Conservation (phyloP, 2,797 vertebrate genomes). For the Thunnus albacares region DNA sequence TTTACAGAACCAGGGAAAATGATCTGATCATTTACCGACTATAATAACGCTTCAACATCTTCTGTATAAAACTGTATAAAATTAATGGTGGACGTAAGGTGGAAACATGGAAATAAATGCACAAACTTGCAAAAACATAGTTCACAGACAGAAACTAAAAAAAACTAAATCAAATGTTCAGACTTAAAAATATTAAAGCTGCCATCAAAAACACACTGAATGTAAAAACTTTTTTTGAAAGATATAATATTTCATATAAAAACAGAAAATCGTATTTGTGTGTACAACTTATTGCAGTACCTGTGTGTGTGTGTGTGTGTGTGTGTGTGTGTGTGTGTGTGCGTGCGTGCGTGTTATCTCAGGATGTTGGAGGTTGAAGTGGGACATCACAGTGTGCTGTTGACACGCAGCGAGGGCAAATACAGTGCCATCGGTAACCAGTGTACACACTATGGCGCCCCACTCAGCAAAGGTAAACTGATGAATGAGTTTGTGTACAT, state of each 20-base stretch:
- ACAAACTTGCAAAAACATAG: too few species aligned
- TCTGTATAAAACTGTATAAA: too few species aligned
- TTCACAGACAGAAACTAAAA: too few species aligned
- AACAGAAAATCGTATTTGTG: background rate
- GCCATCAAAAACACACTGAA: too few species aligned
- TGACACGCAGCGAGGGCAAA: conserved; percentile 82
- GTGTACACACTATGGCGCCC: conserved; percentile 89
- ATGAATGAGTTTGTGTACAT: background rate
- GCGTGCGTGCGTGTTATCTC: conserved; percentile 40
- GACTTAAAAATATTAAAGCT: too few species aligned
- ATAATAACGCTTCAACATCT: too few species aligned
- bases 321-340: conserved; percentile 28
- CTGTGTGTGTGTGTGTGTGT: background rate
- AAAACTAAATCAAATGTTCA: too few species aligned
- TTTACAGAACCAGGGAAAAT: too few species aligned
- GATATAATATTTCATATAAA: background rate
- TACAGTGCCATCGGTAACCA: conserved; percentile 87
- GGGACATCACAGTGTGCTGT: conserved; percentile 82
- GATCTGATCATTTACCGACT: too few species aligned
- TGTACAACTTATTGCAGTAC: background rate
- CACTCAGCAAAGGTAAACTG: conserved; percentile 87
- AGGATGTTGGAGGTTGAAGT: conserved; percentile 90
- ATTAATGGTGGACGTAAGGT: too few species aligned
- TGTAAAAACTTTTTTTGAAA: background rate
- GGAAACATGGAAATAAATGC: too few species aligned